Percentiles rank a stretch among this genome's conserved stretches.
These are phyloP conservation scores for Rhodinocichla rosea DNA, from an alignment of 2,113 vertebrate genomes.

Conservation along the genomic window DNA sequence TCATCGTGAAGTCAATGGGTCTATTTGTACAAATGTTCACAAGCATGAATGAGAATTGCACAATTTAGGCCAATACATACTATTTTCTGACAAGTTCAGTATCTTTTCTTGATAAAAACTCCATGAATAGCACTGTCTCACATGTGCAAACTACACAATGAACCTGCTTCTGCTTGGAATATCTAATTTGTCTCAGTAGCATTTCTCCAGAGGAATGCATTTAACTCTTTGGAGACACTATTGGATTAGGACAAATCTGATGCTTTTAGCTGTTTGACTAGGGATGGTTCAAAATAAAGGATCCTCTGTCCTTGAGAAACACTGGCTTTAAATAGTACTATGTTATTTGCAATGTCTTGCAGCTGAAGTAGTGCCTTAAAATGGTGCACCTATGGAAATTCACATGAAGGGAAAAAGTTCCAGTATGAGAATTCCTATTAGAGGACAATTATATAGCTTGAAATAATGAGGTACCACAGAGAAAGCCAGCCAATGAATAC, in stretches of 20 bases:
- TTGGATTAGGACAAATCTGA: not conserved
- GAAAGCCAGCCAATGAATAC: not conserved
- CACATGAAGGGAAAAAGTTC: not conserved
- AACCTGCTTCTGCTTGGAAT: constrained; percentile 38
- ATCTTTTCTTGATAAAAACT: constrained; percentile 26
- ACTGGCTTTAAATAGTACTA: not conserved
- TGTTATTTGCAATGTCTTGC: not conserved
- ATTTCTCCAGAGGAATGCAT: not conserved
- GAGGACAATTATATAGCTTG: not conserved
- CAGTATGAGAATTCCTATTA: not conserved
- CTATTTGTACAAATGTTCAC: constrained; percentile 41
- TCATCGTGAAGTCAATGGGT: constrained; percentile 31
- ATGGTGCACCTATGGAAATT: not conserved
- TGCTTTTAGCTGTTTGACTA: not conserved
- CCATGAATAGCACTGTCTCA: constrained; percentile 14
- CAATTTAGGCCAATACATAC: not conserved
- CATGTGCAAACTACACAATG: constrained; percentile 25
- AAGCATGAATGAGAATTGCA: constrained; percentile 38
- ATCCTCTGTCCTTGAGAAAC: constrained; percentile 20
- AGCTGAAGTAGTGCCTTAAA: not conserved
- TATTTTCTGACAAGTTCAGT: constrained; percentile 33
- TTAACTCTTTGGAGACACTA: constrained; percentile 26
- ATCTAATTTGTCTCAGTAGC: constrained; percentile 37
- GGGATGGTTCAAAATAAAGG: not conserved
- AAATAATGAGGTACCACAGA: constrained; percentile 8